A percentile compares a stretch with the other conserved stretches of the same genome.
Evolutionary conservation across 2,888 invertebrate species (phyloP).

Genomic region (Drymonia ruficornis): DNA sequence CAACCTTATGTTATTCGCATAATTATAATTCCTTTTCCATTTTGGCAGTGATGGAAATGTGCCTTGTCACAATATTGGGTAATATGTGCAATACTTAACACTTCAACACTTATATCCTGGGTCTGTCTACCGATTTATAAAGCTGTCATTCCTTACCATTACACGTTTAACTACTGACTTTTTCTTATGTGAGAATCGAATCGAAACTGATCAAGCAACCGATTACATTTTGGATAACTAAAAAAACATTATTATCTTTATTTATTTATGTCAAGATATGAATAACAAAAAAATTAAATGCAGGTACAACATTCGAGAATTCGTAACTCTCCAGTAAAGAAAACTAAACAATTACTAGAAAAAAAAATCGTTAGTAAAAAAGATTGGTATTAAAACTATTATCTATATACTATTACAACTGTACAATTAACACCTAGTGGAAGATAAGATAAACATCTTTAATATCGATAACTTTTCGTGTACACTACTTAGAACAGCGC

Average conservation of each 20-base stretch:
- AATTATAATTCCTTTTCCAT: slow-evolving; percentile 60
- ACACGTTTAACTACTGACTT: slow-evolving; percentile 79
- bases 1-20: slow-evolving; percentile 56
- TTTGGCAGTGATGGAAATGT: slow-evolving; percentile 85
- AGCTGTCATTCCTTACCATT: slow-evolving; percentile 80
- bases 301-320: slow-evolving; percentile 86
- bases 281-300: slow-evolving; percentile 80
- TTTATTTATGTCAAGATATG: slow-evolving; percentile 80
- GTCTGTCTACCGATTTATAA: slow-evolving; percentile 75
- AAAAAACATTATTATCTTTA: slow-evolving; percentile 77
- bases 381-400: slow-evolving; percentile 70
- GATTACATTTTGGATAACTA: slow-evolving; percentile 69
- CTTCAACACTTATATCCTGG: slow-evolving; percentile 51
- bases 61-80: slow-evolving; percentile 75
- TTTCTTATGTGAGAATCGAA: slow-evolving; percentile 61
- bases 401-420: slow-evolving; percentile 58
- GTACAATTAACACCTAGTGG: slow-evolving; percentile 79
- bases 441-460: slow-evolving; percentile 85
- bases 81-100: slow-evolving; percentile 59
- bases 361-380: slow-evolving; percentile 74
- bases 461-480: slow-evolving; percentile 78
- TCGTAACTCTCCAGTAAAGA: slow-evolving; percentile 80
- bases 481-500: slow-evolving; percentile 75
- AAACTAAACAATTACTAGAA: slow-evolving; percentile 80
- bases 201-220: slow-evolving; percentile 65